Percentiles rank a stretch among this genome's conserved stretches.
phyloP scores from a whole-genome alignment of 2,113 vertebrate genomes.

The Pollimyrus isidori region DNA sequence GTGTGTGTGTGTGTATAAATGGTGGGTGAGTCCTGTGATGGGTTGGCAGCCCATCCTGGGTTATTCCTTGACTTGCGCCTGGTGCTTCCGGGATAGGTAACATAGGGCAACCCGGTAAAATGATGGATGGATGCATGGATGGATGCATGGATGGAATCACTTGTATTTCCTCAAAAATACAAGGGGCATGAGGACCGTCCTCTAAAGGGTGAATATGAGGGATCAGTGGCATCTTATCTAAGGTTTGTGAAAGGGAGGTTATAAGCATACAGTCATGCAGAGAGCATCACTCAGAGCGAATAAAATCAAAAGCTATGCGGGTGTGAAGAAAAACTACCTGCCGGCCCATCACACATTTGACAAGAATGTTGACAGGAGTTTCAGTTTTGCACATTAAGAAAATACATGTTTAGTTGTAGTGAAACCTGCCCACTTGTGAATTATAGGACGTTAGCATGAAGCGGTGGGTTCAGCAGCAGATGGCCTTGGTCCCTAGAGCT shows the following conservation, averaged over 20 bases:
- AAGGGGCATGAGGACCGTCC: not conserved
- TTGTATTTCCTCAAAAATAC: not conserved
- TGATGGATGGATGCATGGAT: not conserved
- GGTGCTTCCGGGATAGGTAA: not conserved
- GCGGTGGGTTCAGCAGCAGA: not conserved
- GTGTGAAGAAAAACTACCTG: not conserved
- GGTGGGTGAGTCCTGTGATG: not conserved
- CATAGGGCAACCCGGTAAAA: not conserved
- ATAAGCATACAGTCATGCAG: not conserved
- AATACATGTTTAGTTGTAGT: not conserved
- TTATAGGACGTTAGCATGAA: not conserved
- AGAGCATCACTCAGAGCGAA: not conserved
- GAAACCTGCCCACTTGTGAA: not conserved
- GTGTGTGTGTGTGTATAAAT: not conserved
- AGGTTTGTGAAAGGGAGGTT: not conserved
- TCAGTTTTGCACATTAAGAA: not conserved
- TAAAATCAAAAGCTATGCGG: not conserved
- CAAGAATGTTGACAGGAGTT: not conserved
- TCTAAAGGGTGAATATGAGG: not conserved
- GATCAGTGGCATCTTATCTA: not conserved
- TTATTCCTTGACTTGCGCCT: not conserved
- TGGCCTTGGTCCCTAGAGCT: not conserved
- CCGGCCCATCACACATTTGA: not conserved
- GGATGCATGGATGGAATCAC: not conserved
- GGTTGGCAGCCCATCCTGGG: not conserved